Evolutionary conservation across 1,140 invertebrate species (phyloP), one percentile per base, ranked within the genome.

Genomic region (Drosophila seguyi): DNA sequence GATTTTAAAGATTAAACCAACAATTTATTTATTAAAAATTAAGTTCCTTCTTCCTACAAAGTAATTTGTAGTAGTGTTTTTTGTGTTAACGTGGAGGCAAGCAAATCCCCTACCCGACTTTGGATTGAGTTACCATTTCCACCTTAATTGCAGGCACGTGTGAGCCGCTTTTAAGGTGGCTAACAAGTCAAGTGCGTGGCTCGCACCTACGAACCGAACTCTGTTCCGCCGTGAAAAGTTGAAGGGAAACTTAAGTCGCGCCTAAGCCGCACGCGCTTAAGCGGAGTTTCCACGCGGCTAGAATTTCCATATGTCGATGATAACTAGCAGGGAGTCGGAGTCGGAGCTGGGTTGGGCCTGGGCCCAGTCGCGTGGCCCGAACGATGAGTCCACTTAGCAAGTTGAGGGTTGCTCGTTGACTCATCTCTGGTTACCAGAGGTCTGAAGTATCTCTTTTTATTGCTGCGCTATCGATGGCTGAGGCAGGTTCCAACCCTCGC

Each of bases 121-220:
- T 39, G 29, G 85, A 91, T 91, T 75, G 59, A 88, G 84, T 91
- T 91, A 88, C 88, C 53, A 18, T 59, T 88, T 63, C 39, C 71
- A 45, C 56, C 61, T 82, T 91, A 91, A 91, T 87, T 91, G 88
- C 81, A 88, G 88, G 75, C 88, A 91, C 88, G 88, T 88, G 86
- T 80, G 82, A 87, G 67, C 27, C 75, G 66, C 62, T 82, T 79
- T 82, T 63, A 68, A 72, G 66, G 66, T 72, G 69, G 69, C 69
- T 75, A 79, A 73, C 75, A 72, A 65, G 67, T 57, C 50, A 75
- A 85, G 81, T 81, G 84, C 76, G 72, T 58, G 44, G 42, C 68
- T 81, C 52, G 79, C 82, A 81, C 82, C 81, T 86, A 60, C 72
- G 63, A 47, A 29, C 52, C 60, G 47, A 47, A 55, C 48, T 11